A percentile compares a stretch with the other conserved stretches of the same genome.
These are phyloP conservation scores for Archips xylosteana DNA, from an alignment of 2,888 invertebrate species.

Conservation along the genomic window DNA sequence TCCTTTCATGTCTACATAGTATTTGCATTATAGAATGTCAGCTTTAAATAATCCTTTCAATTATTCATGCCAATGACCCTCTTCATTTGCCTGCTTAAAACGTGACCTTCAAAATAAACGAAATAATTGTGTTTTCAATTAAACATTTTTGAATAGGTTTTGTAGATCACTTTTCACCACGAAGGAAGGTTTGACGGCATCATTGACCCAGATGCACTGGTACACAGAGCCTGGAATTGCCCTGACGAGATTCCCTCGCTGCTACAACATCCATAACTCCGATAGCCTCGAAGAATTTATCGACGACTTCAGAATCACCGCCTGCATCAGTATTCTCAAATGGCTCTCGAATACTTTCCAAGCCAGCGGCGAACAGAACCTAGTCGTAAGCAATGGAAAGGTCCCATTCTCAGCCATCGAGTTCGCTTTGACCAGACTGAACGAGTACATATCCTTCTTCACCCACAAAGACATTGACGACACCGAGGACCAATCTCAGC, in stretches of 20 bases:
- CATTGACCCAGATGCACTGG: conserved; percentile 94
- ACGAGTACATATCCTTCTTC: conserved; percentile 90
- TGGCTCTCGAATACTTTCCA: conserved; percentile 88
- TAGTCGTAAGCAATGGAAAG: conserved; percentile 86
- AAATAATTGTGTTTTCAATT: neutral
- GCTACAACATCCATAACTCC: conserved; percentile 92
- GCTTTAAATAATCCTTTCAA: neutral
- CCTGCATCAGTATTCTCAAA: conserved; percentile 93
- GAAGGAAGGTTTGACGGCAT: conserved; percentile 94
- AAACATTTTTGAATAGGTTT: conserved; percentile 87
- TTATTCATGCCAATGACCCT: conserved; percentile 3
- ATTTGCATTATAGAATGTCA: neutral
- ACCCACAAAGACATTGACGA: conserved; percentile 92
- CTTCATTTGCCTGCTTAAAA: neutral
- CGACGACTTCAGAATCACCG: conserved; percentile 95
- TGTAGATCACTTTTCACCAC: conserved; percentile 95
- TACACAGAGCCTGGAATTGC: conserved; percentile 93
- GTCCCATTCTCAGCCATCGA: conserved; percentile 92
- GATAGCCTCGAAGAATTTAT: conserved; percentile 94
- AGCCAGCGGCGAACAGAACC: conserved; percentile 81
- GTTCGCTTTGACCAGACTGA: conserved; percentile 92
- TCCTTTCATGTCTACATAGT: neutral
- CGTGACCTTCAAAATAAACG: neutral
- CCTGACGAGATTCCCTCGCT: conserved; percentile 93
- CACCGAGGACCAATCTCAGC: conserved; percentile 86